Base-by-base conservation (phyloP, 92 coral and sea anemone genomes). In the Paramuricea clavata region DNA sequence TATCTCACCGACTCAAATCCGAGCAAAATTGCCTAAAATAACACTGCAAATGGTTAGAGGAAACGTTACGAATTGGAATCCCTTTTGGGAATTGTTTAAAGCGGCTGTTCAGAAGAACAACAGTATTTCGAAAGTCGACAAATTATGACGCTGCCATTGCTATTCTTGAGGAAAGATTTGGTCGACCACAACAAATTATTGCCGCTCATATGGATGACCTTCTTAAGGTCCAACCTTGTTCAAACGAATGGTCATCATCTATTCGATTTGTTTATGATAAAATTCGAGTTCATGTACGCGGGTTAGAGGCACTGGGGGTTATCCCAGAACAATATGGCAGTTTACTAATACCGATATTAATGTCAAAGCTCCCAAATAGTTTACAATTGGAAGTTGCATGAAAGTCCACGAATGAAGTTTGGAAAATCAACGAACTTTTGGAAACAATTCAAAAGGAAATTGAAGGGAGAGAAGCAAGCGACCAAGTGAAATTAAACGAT, bases 391-490 rank as follows among this genome's bases (percentile, higher is more conserved):
- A 69, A 12, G 76, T 69, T 33, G 42, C 76, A 21, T 8, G 76
- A 28, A 69, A 31, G 76, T 21, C 47, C 2, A 19, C 47, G 16
- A 33, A 28, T 56, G 82, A 81, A 32, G 49, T 81, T 1, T 81
- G 86, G 86, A 67, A 81, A 11, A 11, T 81, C 32, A 78, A 81
- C 32, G 62, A 81, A 22, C 74, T 81, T 33, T 34, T 81, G 34
- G 76, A 59, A n/a, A n/a, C n/a, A n/a, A n/a, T n/a, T n/a, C n/a
- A n/a, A n/a, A n/a, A n/a, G n/a, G n/a, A n/a, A 64, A 81, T 67
- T 13, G 72, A 79, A 56, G 83, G 49, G 13, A 50, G 83, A 34
- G 83, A 79, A 56, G 71, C 83, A 28, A 79, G 86, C 62, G 86
- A 67, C 17, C 86, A 39, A 81, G 25, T 81, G n/a, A 81, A 81